Evolutionary conservation across 1,140 invertebrate genomes (phyloP).

Genomic region (Pseudomyrmex concolor): DNA sequence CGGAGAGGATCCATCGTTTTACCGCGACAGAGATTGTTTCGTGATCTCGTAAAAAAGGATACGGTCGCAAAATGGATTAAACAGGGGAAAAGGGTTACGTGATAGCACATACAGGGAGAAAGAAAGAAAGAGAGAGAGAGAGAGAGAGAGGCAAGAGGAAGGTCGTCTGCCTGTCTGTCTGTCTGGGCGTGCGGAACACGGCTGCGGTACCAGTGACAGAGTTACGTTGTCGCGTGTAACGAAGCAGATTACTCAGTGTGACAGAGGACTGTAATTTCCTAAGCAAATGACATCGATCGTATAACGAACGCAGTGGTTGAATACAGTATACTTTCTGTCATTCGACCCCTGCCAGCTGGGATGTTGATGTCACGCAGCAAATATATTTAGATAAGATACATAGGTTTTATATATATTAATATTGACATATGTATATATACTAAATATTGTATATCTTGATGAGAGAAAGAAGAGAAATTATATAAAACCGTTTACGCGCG

Average conservation of each 20-base stretch:
- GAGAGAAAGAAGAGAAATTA: background rate
- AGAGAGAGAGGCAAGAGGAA: background rate
- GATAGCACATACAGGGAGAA: background rate
- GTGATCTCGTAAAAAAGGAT: constrained; percentile 46
- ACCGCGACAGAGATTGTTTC: constrained; percentile 51
- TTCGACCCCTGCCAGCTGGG: background rate
- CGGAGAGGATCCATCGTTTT: constrained; percentile 44
- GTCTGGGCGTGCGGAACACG: constrained; percentile 2
- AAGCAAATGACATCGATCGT: constrained; percentile 83
- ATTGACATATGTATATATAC: too few relatives aligned
- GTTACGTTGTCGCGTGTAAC: constrained; percentile 82
- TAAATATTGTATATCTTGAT: background rate
- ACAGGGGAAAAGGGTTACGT: constrained; percentile 19
- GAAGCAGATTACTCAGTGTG: constrained; percentile 83
- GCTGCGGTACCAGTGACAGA: constrained; percentile 78
- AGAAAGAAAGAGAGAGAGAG: background rate
- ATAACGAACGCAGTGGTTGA: constrained; percentile 77
- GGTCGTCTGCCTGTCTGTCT: too few relatives aligned
- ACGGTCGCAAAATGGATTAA: constrained; percentile 64
- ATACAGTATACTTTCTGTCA: constrained; percentile 12
- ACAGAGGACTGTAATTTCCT: constrained; percentile 82
- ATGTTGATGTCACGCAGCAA: background rate
- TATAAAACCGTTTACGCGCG: too few relatives aligned
- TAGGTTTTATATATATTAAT: too few relatives aligned
- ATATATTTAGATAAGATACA: background rate